Evolutionary conservation across 2,113 vertebrate species (phyloP).

Genomic region (Gavia stellata): DNA sequence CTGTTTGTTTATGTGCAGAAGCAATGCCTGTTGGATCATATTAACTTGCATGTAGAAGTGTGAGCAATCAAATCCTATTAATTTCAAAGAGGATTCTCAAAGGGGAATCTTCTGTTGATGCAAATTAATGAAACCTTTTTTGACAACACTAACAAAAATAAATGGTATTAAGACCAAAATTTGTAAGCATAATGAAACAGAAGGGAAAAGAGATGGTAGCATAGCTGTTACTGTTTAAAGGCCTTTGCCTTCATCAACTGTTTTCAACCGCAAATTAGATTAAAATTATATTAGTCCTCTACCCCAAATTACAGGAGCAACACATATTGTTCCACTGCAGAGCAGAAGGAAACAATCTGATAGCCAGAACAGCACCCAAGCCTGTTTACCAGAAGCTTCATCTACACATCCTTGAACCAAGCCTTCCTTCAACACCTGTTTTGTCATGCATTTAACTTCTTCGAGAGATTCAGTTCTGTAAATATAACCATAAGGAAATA

Average conservation of each 20-base stretch:
- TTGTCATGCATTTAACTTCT: neutral
- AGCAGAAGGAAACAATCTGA: neutral
- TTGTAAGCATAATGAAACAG: neutral
- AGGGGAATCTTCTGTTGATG: neutral
- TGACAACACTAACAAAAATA: slow-evolving; percentile 27
- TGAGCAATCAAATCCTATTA: slow-evolving; percentile 38
- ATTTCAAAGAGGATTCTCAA: slow-evolving; percentile 52
- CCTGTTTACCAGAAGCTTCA: neutral
- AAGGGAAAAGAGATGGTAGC: neutral
- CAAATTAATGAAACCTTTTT: slow-evolving; percentile 38
- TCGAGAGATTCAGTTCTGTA: neutral
- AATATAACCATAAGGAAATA: neutral
- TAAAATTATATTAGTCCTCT: neutral
- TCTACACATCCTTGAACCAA: neutral
- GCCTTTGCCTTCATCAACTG: neutral
- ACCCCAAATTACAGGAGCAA: neutral
- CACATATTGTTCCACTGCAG: neutral
- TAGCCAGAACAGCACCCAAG: neutral
- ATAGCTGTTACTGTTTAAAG: neutral
- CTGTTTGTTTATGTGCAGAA: slow-evolving; percentile 41
- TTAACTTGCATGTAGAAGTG: slow-evolving; percentile 26
- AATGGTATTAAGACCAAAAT: neutral
- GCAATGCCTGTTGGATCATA: slow-evolving; percentile 28
- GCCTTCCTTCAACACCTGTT: neutral
- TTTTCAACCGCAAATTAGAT: neutral